phyloP scores from a whole-genome alignment of 2,888 invertebrate genomes.

The Pheosia gnoma region DNA sequence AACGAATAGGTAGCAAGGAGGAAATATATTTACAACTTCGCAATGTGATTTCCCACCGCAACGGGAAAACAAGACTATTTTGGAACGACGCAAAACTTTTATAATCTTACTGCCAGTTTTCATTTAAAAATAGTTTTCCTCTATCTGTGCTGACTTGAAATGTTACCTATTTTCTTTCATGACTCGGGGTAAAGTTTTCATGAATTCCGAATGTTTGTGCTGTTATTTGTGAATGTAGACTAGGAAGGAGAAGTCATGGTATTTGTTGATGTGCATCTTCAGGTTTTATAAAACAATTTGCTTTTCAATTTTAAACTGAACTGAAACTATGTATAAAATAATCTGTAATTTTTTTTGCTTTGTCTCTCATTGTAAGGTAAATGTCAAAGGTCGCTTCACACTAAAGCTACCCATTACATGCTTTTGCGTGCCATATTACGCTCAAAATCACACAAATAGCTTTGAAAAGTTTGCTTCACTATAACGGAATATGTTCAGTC shows the following conservation, averaged over 20 bases:
- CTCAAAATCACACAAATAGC: no score
- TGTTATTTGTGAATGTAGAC: not conserved
- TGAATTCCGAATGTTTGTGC: not conserved
- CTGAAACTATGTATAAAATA: no score
- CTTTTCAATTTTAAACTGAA: no score
- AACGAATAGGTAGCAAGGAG: constrained; percentile 13
- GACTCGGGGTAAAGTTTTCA: constrained; percentile 2
- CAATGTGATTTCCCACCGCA: constrained; percentile 21
- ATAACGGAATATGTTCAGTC: no score
- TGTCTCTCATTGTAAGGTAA: no score
- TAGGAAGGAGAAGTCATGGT: not conserved
- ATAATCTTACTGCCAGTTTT: constrained; percentile 25
- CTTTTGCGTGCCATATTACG: no score
- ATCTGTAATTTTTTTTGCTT: no score
- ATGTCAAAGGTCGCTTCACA: no score
- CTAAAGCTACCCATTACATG: no score
- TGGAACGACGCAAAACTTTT: constrained; percentile 20
- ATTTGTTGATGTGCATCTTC: no score
- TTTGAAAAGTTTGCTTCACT: no score
- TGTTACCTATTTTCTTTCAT: constrained; percentile 6
- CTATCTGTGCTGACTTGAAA: constrained; percentile 2
- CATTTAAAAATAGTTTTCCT: constrained; percentile 29
- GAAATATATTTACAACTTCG: constrained; percentile 25
- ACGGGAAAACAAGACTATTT: constrained; percentile 34
- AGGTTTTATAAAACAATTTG: no score